Base-by-base conservation (phyloP, 2,888 invertebrate species). In the Ethmia dodecea region DNA sequence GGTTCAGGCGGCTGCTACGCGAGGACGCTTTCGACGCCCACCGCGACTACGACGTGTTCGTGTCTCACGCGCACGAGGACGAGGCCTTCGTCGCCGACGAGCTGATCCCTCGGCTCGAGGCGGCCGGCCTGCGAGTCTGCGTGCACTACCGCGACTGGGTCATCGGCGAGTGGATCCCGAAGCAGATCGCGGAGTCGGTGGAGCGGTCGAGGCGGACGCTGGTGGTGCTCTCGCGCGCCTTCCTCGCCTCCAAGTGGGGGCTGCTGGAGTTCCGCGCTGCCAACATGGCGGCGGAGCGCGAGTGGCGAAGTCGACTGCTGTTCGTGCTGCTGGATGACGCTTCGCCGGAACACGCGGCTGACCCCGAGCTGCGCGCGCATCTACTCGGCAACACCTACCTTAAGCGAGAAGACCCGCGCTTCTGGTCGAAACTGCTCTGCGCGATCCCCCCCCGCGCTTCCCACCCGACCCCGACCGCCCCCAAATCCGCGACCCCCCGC, bases 11-110 rank as follows among this genome's bases (percentile, higher is more conserved):
- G 31, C 33, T 53, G 32, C 0, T 50, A 31, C 31, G 41, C 0
- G 53, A 49, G 3, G 50, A 52, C 3, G 39, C 45, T 3, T 14
- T 40, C 1, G 55, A 53, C 45, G 44, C 57, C 1, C 54, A 50
- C 47, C 51, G 50, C n/a, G 22, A 20, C n/a, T 95, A 91, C 64
- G 95, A 96, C 63, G 93, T 93, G 0, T 95, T 95, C 63, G 84
- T 96, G 33, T 94, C 94, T 44, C 95, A 91, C 62, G 92, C 94
- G 0, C 91, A 93, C 55, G 88, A 90, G 58, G 94, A 95, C 60
- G 91, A 92, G 49, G 87, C 88, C 2, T 92, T 93, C 54, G 90
- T 94, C 0, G 74, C 88, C 0, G 87, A 90, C 13, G 80, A 89
- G 35, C 61, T 95, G 18, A 81, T 93, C n/a, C 88, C 91, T 0